Conservation (phyloP, 2,113 vertebrate species). For the Sinocyclocheilus grahami region DNA sequence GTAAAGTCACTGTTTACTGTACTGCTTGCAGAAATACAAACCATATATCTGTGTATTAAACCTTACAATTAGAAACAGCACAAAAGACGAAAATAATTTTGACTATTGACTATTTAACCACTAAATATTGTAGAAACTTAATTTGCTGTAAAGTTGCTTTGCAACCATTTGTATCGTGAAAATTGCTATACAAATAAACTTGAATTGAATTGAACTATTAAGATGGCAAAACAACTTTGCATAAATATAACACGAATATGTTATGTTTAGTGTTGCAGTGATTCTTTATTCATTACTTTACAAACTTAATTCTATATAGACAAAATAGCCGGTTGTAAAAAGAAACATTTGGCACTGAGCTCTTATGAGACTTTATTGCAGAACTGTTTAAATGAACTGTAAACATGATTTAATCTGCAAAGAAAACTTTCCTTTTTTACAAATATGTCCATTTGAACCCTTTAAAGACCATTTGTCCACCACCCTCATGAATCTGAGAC, state of each 20-base stretch:
- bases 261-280: neutral
- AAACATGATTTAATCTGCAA: no score
- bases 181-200: no score
- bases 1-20: neutral
- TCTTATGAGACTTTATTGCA: no score
- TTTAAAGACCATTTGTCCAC: neutral
- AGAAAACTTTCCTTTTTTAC: neutral
- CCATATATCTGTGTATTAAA: neutral
- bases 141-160: no score
- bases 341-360: no score
- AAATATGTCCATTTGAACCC: neutral
- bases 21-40: neutral
- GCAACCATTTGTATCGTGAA: no score
- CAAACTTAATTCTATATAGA: neutral
- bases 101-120: no score
- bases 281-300: neutral
- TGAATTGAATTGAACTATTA: neutral
- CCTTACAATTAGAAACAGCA: neutral
- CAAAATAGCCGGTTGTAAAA: no score
- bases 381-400: no score
- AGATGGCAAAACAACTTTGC: neutral
- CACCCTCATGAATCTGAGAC: neutral
- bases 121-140: no score
- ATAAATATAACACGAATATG: neutral
- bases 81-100: neutral